These are phyloP conservation scores for Menidia menidia DNA, from an alignment of 2,797 vertebrate genomes.

Conservation along the genomic window DNA sequence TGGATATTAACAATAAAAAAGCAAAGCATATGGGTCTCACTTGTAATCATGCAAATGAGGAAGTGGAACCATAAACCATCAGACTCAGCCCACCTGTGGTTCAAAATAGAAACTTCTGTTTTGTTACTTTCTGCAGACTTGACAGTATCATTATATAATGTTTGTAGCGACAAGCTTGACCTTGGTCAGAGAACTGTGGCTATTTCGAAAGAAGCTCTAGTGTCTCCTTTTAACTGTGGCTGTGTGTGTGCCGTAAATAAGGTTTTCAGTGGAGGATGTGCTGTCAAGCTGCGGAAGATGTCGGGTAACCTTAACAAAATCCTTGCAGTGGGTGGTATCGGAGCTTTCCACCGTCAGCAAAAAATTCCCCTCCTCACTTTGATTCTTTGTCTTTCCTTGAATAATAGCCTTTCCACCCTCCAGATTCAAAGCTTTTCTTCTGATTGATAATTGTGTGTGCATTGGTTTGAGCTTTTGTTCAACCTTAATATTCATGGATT, in stretches of 20 bases:
- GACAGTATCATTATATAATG: neutral
- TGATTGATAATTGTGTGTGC: constrained; percentile 36
- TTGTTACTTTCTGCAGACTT: neutral
- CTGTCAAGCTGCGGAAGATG: constrained; percentile 23
- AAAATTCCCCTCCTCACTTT: constrained; percentile 39
- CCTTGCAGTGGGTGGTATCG: constrained; percentile 18
- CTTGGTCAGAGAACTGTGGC: constrained; percentile 10
- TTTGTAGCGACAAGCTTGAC: neutral
- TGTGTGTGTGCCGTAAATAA: constrained; percentile 9
- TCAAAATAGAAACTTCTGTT: neutral
- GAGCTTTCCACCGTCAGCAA: constrained; percentile 42
- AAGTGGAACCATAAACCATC: neutral
- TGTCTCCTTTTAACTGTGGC: constrained; percentile 2
- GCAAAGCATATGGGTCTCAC: constrained; percentile 26
- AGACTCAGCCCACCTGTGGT: neutral
- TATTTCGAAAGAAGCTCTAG: neutral
- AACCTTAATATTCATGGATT: constrained; percentile 19
- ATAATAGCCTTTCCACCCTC: constrained; percentile 42
- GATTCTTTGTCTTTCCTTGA: constrained; percentile 60
- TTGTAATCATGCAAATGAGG: constrained; percentile 31
- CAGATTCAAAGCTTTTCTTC: constrained; percentile 21
- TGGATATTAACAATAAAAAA: constrained; percentile 14
- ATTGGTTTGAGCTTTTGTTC: constrained; percentile 24
- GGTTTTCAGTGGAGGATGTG: neutral
- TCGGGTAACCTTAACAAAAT: constrained; percentile 9